Percentiles rank a stretch among this genome's conserved stretches.
phyloP scores from a whole-genome alignment of 2,113 vertebrate genomes.

The Hippocampus abdominalis region DNA sequence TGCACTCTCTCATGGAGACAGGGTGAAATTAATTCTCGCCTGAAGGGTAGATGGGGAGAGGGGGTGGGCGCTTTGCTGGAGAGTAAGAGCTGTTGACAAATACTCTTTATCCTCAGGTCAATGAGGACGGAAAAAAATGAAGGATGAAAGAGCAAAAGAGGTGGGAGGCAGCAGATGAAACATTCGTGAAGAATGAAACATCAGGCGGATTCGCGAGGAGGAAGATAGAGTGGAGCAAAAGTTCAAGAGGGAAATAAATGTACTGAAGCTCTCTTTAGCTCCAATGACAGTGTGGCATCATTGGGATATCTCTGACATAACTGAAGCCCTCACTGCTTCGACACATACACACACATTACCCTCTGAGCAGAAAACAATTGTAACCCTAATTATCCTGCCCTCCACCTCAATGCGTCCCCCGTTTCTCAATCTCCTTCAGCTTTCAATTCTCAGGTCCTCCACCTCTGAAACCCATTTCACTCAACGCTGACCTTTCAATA shows the following conservation, averaged over 20 bases:
- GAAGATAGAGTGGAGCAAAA: background rate
- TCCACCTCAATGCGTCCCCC: slow-evolving; percentile 30
- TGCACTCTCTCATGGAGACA: slow-evolving; percentile 42
- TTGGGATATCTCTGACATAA: slow-evolving; percentile 41
- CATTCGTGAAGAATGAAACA: slow-evolving; percentile 13
- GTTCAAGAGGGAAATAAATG: slow-evolving; percentile 29
- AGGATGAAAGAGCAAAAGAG: slow-evolving; percentile 5
- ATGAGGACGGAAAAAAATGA: slow-evolving; percentile 22
- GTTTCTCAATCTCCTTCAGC: slow-evolving; percentile 36
- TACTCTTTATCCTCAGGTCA: slow-evolving; percentile 51
- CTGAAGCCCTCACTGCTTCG: slow-evolving; percentile 36
- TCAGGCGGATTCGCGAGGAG: background rate
- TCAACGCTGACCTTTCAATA: slow-evolving; percentile 61
- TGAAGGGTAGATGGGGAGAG: slow-evolving; percentile 34
- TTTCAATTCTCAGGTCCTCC: slow-evolving; percentile 26
- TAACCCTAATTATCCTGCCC: slow-evolving; percentile 44
- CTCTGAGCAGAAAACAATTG: slow-evolving; percentile 21
- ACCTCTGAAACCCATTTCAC: slow-evolving; percentile 30
- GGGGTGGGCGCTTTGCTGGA: slow-evolving; percentile 4
- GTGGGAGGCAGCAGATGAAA: slow-evolving; percentile 7
- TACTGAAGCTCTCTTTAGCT: slow-evolving; percentile 21
- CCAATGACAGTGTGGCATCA: slow-evolving; percentile 33
- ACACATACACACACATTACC: slow-evolving; percentile 26
- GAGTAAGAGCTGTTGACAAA: slow-evolving; percentile 61
- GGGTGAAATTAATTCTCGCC: slow-evolving; percentile 45